A percentile compares a stretch with the other conserved stretches of the same genome.
Conservation (phyloP, 1,140 invertebrate genomes). For the Psilanteris sp. region DNA sequence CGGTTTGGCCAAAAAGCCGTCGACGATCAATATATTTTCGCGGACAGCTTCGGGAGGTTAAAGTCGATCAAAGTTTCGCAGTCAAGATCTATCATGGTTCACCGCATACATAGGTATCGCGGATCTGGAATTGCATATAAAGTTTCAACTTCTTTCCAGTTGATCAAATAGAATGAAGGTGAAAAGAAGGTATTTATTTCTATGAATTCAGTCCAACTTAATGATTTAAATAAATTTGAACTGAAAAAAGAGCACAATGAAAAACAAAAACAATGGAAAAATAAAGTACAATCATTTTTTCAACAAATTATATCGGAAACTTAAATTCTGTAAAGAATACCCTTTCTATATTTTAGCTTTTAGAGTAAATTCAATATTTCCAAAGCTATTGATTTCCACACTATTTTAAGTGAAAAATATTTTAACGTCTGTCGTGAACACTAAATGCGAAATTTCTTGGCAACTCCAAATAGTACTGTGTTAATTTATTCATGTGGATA, state of each 20-base stretch:
- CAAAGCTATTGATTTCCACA: conserved; percentile 5
- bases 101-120: conserved; percentile 23
- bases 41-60: conserved; percentile 43
- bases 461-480: no score
- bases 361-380: not conserved
- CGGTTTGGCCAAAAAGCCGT: conserved; percentile 43
- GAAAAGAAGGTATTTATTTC: conserved; percentile 8
- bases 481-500: no score
- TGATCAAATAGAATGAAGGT: conserved; percentile 7
- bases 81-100: conserved; percentile 28
- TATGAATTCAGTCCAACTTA: not conserved
- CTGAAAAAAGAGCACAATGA: no score
- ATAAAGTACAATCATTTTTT: no score
- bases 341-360: not conserved
- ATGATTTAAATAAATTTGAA: not conserved
- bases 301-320: no score
- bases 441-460: no score
- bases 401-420: no score
- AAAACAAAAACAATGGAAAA: no score
- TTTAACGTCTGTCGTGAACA: no score
- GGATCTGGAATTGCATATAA: conserved; percentile 20
- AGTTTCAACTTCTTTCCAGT: conserved; percentile 40
- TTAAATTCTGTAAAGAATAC: no score
- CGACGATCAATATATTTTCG: conserved; percentile 52
- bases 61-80: conserved; percentile 64